A percentile compares a stretch with the other conserved stretches of the same genome.
phyloP scores from a whole-genome alignment of 2,888 invertebrate species.

The Ctenicera cuprea region DNA sequence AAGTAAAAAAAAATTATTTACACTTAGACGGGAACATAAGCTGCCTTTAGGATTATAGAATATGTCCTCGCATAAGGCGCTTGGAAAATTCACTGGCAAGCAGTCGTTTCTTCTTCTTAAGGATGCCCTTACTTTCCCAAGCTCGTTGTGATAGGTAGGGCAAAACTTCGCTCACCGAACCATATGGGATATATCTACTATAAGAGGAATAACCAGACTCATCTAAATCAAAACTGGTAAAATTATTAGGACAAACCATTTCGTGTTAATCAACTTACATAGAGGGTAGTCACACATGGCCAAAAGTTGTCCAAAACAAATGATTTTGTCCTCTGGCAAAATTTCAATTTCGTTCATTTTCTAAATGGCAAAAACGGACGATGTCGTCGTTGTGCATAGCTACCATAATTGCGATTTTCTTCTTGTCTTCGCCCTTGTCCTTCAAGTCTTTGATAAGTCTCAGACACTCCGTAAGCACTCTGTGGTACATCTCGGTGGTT shows the following conservation, averaged over 20 bases:
- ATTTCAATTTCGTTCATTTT: conserved; percentile 97
- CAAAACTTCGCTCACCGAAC: no score
- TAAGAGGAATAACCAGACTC: conserved; percentile 99
- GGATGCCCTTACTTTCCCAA: no score
- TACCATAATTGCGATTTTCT: conserved; percentile 95
- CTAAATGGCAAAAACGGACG: conserved; percentile 94
- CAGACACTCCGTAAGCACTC: conserved; percentile 90
- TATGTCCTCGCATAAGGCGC: no score
- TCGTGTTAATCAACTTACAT: conserved; percentile 77
- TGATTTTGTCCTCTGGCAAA: conserved; percentile 93
- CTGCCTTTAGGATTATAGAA: no score
- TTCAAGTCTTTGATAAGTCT: conserved; percentile 85
- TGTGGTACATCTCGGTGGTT: conserved; percentile 95
- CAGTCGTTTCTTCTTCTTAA: no score
- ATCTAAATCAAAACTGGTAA: conserved; percentile 75
- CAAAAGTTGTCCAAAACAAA: conserved; percentile 98
- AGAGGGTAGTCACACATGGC: conserved; percentile 99
- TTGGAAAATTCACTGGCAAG: no score
- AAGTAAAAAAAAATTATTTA: no score
- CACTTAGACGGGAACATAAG: no score
- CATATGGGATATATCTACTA: conserved; percentile 99
- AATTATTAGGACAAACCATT: no score
- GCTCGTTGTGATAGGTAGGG: no score
- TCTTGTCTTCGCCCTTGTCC: conserved; percentile 80
- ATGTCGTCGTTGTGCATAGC: conserved; percentile 99